Conservation (phyloP, 92 coral and sea anemone genomes). For the Heliopora coerulea region DNA sequence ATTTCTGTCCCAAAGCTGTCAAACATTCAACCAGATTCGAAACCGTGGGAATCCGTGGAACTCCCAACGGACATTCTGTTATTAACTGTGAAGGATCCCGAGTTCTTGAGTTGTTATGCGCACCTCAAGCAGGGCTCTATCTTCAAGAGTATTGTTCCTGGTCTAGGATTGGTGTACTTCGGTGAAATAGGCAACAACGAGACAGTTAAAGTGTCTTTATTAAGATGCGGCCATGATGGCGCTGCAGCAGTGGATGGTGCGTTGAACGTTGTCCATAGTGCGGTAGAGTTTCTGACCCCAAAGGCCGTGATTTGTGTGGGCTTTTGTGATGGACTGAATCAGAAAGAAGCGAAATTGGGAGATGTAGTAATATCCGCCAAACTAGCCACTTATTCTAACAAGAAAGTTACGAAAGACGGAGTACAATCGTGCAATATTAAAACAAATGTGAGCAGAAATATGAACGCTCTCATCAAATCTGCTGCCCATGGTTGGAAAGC, state of each 20-base stretch:
- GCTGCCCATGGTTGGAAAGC: slow-evolving; percentile 45
- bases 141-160: not conserved
- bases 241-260: slow-evolving; percentile 30
- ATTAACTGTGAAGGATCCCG: not conserved
- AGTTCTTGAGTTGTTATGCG: slow-evolving; percentile 10
- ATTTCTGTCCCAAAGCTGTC: not conserved
- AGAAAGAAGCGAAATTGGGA: slow-evolving; percentile 34
- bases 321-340: slow-evolving; percentile 17
- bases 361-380: slow-evolving; percentile 48
- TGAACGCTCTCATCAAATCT: slow-evolving; percentile 34
- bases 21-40: not conserved
- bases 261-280: slow-evolving; percentile 13
- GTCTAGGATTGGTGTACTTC: slow-evolving; percentile 28
- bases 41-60: not conserved
- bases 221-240: slow-evolving; percentile 41
- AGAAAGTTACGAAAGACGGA: slow-evolving; percentile 13
- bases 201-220: slow-evolving; percentile 3
- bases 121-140: not conserved
- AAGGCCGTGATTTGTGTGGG: slow-evolving; percentile 54
- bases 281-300: slow-evolving; percentile 36
- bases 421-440: not conserved
- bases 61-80: not conserved
- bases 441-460: slow-evolving; percentile 26
- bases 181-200: slow-evolving; percentile 22
- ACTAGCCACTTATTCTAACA: slow-evolving; percentile 44